These are phyloP conservation scores for Perizoma flavofasciatum DNA, from an alignment of 2,888 invertebrate species.

Conservation along the genomic window DNA sequence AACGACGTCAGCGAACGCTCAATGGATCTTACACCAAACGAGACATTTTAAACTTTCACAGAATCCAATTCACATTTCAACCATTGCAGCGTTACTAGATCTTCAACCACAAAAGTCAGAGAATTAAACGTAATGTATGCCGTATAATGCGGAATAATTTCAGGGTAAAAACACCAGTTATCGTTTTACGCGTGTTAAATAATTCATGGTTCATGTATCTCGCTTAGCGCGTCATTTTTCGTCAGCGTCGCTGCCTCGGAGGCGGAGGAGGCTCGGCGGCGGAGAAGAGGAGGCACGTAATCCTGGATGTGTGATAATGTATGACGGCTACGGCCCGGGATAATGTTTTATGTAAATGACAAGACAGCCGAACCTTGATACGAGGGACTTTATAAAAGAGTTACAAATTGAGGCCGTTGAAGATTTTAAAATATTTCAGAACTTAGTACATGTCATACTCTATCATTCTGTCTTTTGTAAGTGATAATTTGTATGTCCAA, in stretches of 20 bases:
- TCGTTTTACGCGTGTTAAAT: constrained; percentile 38
- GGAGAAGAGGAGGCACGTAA: constrained; percentile 10
- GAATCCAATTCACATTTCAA: too few relatives aligned
- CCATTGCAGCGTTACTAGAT: constrained; percentile 3
- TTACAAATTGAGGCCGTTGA: too few relatives aligned
- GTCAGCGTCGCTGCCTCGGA: constrained; percentile 9
- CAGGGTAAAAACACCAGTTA: constrained; percentile 26
- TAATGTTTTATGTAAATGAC: constrained; percentile 33
- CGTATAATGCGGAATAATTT: constrained; percentile 1
- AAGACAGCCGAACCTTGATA: too few relatives aligned
- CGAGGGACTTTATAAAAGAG: too few relatives aligned
- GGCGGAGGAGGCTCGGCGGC: neutral
- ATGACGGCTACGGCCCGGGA: constrained; percentile 18
- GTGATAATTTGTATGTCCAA: too few relatives aligned
- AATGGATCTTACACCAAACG: neutral
- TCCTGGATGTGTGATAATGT: constrained; percentile 26
- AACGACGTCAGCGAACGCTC: neutral
- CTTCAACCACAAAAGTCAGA: neutral
- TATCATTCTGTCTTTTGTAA: too few relatives aligned
- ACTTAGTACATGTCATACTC: too few relatives aligned
- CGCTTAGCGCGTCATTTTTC: constrained; percentile 43
- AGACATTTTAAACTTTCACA: too few relatives aligned
- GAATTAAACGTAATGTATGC: constrained; percentile 2
- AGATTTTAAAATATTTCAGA: too few relatives aligned
- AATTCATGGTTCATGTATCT: constrained; percentile 42